Base-by-base conservation (phyloP, 2,113 vertebrate species). In the Poecilia latipinna region DNA sequence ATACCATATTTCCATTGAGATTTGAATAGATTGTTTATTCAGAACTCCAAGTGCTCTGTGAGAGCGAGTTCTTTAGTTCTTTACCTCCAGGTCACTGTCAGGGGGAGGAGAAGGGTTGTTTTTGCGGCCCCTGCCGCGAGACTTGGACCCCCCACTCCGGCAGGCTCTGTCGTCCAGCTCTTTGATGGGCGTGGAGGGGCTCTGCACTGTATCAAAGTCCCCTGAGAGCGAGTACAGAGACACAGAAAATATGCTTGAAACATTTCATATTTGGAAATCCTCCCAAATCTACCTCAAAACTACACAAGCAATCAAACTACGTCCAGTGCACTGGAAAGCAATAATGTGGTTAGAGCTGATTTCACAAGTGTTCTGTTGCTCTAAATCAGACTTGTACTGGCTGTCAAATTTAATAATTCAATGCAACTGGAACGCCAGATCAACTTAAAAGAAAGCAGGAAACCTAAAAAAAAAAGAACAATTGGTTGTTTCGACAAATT, bases 71-170 rank as follows among this genome's bases (percentile, higher is more conserved):
- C 72, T 70, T 28, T 26, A 44, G 51, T 51, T 63, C 61, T 90
- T 84, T 96, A 99, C 98, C 97, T 99, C 98, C 91, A 99, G 95
- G 91, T 99, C 98, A 86, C 97, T 99, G 89, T 99, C 98, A 0
- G 98, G 98, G 66, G 97, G 97, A 33, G 98, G 98, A 89, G 98
- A 99, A 65, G 97, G 98, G 89, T 99, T 99, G 92, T 97, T 99
- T 94, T 99, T 99, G 88, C 97, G 94, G 71, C 97, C 96, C 94
- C 97, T 96, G 88, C 98, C 98, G 81, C 98, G 94, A 74, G 97
- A 96, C 89, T 99, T 99, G 84, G 97, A 96, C 83, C 96, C 97
- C 79, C 97, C 97, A 92, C 95, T 97, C 91, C 98, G 95, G 91
- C 97, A 98, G 12, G 96, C 97, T 93, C 97, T 96, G 83, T 99